Conservation (phyloP, 1,140 invertebrate genomes). For the Bathynomus jamesi region DNA sequence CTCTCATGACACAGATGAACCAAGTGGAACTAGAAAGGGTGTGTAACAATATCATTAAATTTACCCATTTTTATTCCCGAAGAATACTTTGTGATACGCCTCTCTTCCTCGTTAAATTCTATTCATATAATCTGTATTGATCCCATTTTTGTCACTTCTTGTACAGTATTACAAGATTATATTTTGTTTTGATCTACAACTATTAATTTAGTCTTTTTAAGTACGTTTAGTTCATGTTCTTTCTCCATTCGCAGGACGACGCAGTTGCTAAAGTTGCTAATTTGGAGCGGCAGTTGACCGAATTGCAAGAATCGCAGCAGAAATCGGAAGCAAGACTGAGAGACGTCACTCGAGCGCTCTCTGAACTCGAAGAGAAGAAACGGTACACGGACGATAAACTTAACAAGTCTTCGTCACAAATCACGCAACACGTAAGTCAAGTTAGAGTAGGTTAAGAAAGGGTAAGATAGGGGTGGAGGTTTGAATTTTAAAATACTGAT, state of each 20-base stretch:
- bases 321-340: slow-evolving; percentile 28
- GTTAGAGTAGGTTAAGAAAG: too few species aligned
- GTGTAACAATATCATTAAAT: background rate
- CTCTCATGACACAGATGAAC: slow-evolving; percentile 36
- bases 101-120: too few species aligned
- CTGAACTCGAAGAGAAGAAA: slow-evolving; percentile 35
- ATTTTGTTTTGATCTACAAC: too few species aligned
- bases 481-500: too few species aligned
- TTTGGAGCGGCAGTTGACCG: slow-evolving; percentile 28
- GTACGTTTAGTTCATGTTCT: background rate
- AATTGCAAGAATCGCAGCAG: slow-evolving; percentile 29
- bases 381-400: slow-evolving; percentile 33
- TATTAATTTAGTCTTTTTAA: too few species aligned
- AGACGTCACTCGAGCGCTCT: slow-evolving; percentile 30
- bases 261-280: slow-evolving; percentile 23
- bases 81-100: too few species aligned
- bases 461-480: too few species aligned
- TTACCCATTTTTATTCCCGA: too few species aligned
- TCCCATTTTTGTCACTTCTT: too few species aligned
- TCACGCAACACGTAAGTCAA: slow-evolving; percentile 31
- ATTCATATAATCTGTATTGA: too few species aligned
- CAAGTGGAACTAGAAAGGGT: slow-evolving; percentile 35
- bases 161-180: too few species aligned
- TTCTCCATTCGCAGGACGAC: slow-evolving; percentile 20
- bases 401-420: slow-evolving; percentile 26